phyloP scores from a whole-genome alignment of 2,797 vertebrate genomes.

The Mus spretus region DNA sequence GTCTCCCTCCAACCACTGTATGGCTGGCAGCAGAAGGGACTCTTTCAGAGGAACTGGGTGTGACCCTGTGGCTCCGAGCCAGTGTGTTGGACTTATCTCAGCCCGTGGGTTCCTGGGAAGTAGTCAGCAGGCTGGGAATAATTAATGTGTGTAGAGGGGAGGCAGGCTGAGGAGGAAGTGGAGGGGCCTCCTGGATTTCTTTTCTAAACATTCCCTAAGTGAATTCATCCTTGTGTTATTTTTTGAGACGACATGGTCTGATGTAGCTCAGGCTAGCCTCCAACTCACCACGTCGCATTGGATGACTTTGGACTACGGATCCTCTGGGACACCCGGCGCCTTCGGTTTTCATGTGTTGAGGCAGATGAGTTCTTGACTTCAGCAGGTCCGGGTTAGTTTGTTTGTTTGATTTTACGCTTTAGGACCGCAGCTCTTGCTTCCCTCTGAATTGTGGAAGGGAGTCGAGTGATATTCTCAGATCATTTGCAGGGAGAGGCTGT shows the following conservation, averaged over 20 bases:
- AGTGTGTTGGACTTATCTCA: not conserved
- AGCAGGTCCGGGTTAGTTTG: not conserved
- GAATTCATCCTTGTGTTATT: not conserved
- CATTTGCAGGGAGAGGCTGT: too few species aligned
- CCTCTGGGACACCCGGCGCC: too few species aligned
- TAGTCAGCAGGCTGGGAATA: slow-evolving; percentile 64
- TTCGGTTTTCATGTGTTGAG: not conserved
- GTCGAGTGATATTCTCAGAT: not conserved
- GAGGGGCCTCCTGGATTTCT: slow-evolving; percentile 50
- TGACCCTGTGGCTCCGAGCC: slow-evolving; percentile 54
- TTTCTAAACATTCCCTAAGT: slow-evolving; percentile 60
- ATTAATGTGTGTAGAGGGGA: slow-evolving; percentile 44
- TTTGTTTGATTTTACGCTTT: not conserved
- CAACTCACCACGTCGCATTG: not conserved
- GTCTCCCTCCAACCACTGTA: not conserved
- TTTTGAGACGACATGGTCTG: not conserved
- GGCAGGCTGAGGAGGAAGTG: slow-evolving; percentile 11
- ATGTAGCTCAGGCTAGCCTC: not conserved
- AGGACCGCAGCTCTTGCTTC: not conserved
- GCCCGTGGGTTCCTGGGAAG: slow-evolving; percentile 67
- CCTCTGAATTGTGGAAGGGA: slow-evolving; percentile 1
- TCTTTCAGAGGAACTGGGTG: not conserved
- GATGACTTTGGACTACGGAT: not conserved
- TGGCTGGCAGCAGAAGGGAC: not conserved
- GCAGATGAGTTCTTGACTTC: not conserved